Percentiles rank a stretch among this genome's conserved stretches.
Evolutionary conservation across 2,888 invertebrate species (phyloP).

Genomic region (Dioctria rufipes): DNA sequence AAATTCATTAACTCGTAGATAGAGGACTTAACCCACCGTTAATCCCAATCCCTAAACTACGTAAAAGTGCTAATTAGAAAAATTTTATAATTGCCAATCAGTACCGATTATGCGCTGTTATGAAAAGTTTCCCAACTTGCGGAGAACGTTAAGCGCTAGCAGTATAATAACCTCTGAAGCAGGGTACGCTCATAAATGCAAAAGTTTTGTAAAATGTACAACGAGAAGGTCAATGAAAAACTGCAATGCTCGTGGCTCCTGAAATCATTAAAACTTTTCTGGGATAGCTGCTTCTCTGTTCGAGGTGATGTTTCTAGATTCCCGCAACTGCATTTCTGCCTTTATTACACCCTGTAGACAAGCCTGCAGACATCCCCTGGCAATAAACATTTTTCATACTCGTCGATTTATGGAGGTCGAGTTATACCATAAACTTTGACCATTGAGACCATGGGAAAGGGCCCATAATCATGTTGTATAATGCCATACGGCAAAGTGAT

Average conservation of each 20-base stretch:
- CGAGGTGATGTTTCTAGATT: slow-evolving; percentile 38
- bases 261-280: slow-evolving; percentile 57
- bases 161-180: slow-evolving; percentile 30
- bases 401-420: slow-evolving; percentile 54
- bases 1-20: slow-evolving; percentile 18
- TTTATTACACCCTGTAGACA: slow-evolving; percentile 58
- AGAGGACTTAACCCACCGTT: neutral
- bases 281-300: slow-evolving; percentile 34
- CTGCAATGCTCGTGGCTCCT: slow-evolving; percentile 46
- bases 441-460: slow-evolving; percentile 27
- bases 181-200: slow-evolving; percentile 23
- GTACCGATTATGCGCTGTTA: slow-evolving; percentile 41
- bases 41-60: slow-evolving; percentile 19
- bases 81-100: slow-evolving; percentile 46
- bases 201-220: slow-evolving; percentile 36
- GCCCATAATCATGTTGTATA: slow-evolving; percentile 37
- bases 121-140: slow-evolving; percentile 35
- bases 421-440: slow-evolving; percentile 42
- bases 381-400: slow-evolving; percentile 58
- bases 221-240: slow-evolving; percentile 56
- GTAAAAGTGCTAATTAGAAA: slow-evolving; percentile 36
- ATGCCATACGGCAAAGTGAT: slow-evolving; percentile 2
- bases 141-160: slow-evolving; percentile 24
- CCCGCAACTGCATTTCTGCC: slow-evolving; percentile 50
- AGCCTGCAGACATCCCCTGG: slow-evolving; percentile 56